Conservation (phyloP, 2,797 vertebrate genomes). For the Siniperca undulata region DNA sequence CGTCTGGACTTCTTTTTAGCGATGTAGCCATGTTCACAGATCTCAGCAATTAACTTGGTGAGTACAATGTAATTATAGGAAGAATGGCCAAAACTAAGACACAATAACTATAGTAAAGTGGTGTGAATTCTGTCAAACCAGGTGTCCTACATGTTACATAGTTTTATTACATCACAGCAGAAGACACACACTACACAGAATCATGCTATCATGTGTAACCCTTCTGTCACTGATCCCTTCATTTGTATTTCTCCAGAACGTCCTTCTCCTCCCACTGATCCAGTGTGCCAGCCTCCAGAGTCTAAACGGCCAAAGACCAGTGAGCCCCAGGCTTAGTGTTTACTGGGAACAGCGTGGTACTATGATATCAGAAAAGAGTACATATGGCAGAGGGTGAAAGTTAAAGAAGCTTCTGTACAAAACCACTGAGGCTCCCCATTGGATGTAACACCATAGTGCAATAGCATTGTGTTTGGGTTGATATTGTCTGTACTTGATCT, state of each 20-base stretch:
- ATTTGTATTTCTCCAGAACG: slow-evolving; percentile 81
- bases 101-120: neutral
- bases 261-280: slow-evolving; percentile 86
- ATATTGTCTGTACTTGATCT: slow-evolving; percentile 16
- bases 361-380: neutral
- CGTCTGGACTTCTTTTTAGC: neutral
- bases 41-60: neutral
- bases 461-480: neutral
- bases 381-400: slow-evolving; percentile 12
- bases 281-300: slow-evolving; percentile 87
- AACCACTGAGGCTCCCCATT: neutral
- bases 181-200: neutral
- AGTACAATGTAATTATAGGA: neutral
- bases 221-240: slow-evolving; percentile 1
- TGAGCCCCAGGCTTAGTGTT: slow-evolving; percentile 58
- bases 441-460: slow-evolving; percentile 2
- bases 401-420: slow-evolving; percentile 4
- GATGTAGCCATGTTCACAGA: neutral
- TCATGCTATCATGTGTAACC: neutral
- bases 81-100: neutral
- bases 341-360: slow-evolving; percentile 1
- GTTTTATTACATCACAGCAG: neutral
- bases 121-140: neutral
- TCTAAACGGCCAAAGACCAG: slow-evolving; percentile 89
- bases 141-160: neutral